Percentiles rank a stretch among this genome's conserved stretches.
Conservation (phyloP, 1,140 invertebrate genomes). For the Drosophila jambulina region DNA sequence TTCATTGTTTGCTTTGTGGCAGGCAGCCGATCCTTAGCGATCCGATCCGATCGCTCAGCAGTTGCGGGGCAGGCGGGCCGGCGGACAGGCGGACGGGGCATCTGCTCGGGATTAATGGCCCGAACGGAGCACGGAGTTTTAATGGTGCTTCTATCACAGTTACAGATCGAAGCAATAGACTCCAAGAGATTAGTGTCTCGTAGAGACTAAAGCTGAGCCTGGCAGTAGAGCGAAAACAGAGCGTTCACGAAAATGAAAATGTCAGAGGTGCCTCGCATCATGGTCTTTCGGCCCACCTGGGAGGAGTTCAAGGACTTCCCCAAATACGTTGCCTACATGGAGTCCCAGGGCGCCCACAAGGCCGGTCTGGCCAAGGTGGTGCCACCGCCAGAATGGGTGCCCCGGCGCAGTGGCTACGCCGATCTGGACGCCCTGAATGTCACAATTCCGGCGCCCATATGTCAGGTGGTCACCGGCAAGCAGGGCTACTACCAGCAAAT, state of each 20-base stretch:
- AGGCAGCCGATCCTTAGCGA: constrained; percentile 20
- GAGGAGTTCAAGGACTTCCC: constrained; percentile 98
- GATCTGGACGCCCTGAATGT: constrained; percentile 91
- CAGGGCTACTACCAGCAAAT: constrained; percentile 98
- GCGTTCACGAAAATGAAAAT: constrained; percentile 52
- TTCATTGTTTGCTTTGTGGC: constrained; percentile 57
- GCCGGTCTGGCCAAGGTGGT: constrained; percentile 98
- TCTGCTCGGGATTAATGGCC: constrained; percentile 51
- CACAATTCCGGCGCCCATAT: constrained; percentile 96
- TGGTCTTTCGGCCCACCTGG: constrained; percentile 96
- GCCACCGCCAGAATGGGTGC: constrained; percentile 96
- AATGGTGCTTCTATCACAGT: constrained; percentile 56
- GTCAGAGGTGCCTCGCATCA: constrained; percentile 83
- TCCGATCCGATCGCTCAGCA: constrained; percentile 35
- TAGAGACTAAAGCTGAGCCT: neutral
- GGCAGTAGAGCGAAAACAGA: neutral
- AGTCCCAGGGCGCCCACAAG: constrained; percentile 96
- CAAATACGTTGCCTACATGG: constrained; percentile 96
- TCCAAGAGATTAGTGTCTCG: constrained; percentile 9
- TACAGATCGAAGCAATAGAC: constrained; percentile 34
- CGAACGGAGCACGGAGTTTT: constrained; percentile 34
- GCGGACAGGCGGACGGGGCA: constrained; percentile 28
- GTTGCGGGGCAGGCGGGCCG: constrained; percentile 23
- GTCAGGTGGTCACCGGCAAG: constrained; percentile 93
- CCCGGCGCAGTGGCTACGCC: constrained; percentile 93